Conservation (phyloP, 2,888 invertebrate species). For the Agriotes lineatus region DNA sequence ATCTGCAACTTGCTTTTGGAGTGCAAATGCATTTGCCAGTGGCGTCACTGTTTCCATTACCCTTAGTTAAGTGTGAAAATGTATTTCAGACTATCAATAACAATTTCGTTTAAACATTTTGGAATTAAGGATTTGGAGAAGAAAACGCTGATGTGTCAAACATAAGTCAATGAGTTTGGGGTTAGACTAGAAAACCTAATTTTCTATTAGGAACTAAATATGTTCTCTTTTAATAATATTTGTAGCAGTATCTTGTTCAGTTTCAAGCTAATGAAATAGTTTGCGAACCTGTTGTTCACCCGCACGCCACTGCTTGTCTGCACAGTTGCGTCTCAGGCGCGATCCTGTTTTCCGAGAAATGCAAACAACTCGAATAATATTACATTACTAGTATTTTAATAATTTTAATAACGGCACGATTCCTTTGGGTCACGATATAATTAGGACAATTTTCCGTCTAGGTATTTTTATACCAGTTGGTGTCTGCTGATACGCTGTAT, state of each 20-base stretch:
- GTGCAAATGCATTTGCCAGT: conserved; percentile 43
- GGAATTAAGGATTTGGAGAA: no score
- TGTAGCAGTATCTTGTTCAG: neutral
- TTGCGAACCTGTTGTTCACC: neutral
- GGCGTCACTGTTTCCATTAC: no score
- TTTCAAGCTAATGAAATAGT: neutral
- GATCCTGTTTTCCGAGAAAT: conserved; percentile 57
- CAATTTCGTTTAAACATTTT: no score
- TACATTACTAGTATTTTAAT: conserved; percentile 61
- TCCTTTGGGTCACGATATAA: conserved; percentile 64
- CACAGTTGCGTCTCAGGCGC: conserved; percentile 46
- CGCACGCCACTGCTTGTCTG: conserved; percentile 45
- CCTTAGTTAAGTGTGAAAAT: no score
- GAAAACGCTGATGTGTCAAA: no score
- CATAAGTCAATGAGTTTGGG: no score
- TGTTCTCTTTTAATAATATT: no score
- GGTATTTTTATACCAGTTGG: conserved; percentile 46
- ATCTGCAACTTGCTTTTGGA: conserved; percentile 33
- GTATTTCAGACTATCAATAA: neutral
- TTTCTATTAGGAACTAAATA: no score
- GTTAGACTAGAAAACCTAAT: no score
- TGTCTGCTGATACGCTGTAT: conserved; percentile 37
- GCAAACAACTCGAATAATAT: conserved; percentile 58
- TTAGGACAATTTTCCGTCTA: conserved; percentile 58
- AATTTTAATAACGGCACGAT: conserved; percentile 64